Evolutionary conservation across 2,888 invertebrate species (phyloP), one percentile per base, ranked within the genome.

Genomic region (Phragmatobia fuliginosa): DNA sequence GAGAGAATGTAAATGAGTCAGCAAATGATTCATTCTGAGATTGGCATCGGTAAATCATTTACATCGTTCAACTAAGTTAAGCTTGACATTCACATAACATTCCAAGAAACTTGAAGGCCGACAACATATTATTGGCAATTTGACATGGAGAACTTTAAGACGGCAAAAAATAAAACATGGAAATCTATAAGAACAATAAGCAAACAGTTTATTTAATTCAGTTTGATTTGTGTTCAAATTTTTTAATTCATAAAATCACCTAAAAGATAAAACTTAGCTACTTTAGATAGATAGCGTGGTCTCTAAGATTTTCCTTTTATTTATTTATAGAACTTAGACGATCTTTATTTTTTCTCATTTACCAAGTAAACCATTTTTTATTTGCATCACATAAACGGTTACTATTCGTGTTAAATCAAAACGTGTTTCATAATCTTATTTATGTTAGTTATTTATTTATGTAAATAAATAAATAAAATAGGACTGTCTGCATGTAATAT

Each of bases 1-100:
- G 62, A 78, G 76, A 82, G 82, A 82, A 83, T 80, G 74, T 68
- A 58, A 64, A 79, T 87, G 84, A 88, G 72, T 88, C 86, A 88
- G 82, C 83, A 72, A 68, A 70, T 84, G 84, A 78, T 71, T 80
- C 81, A 80, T 72, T 18, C 59, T 31, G 33, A 52, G 66, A 67
- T 62, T 71, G 70, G 59, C 66, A 70, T 58, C 67, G 52, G 58
- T 49, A 62, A 67, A 56, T 41, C 61, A 56, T 66, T 59, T 59
- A 62, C 49, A 61, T 59, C 49, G 33, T 66, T 41, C 18, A 36
- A 66, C 32, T 58, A 18, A 33, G 62, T 41, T 14, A 56, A 45
- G 38, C 41, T 45, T 58, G 41, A 66, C 31, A 59, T 58, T 31
- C 31, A 31, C 36, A 65, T 58, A 56, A 38, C 36, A 18, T 65